Evolutionary conservation across 2,888 invertebrate genomes (phyloP).

Genomic region (Horisme vitalbata): DNA sequence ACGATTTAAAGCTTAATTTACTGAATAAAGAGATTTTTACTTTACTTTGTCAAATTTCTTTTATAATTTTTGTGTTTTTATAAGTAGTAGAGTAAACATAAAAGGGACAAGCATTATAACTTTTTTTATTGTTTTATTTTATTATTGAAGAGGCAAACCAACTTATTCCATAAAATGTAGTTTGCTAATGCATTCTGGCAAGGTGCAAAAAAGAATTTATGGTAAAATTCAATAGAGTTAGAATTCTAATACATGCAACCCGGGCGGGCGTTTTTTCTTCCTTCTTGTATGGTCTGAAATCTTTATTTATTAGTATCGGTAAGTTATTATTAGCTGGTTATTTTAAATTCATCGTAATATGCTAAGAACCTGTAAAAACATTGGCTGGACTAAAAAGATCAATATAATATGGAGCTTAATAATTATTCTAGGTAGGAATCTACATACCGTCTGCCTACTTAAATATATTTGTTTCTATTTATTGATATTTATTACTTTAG

Average conservation of each 20-base stretch:
- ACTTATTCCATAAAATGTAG: constrained; percentile 47
- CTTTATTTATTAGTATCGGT: constrained; percentile 81
- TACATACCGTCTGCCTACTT: too few relatives aligned
- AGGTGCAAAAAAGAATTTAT: constrained; percentile 81
- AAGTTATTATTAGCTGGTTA: constrained; percentile 67
- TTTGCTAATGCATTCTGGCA: constrained; percentile 68
- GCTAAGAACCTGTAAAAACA: constrained; percentile 56
- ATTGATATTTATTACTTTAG: too few relatives aligned
- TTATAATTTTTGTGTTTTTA: too few relatives aligned
- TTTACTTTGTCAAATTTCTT: too few relatives aligned
- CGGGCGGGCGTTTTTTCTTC: constrained; percentile 77
- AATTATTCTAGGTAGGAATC: too few relatives aligned
- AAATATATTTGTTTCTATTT: too few relatives aligned
- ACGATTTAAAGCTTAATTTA: too few relatives aligned
- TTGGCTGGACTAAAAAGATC: constrained; percentile 12
- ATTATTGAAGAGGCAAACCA: too few relatives aligned
- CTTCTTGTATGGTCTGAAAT: constrained; percentile 69
- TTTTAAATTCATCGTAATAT: constrained; percentile 67
- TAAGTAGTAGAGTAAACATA: too few relatives aligned
- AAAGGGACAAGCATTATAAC: too few relatives aligned
- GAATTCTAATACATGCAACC: constrained; percentile 71
- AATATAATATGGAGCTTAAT: neutral
- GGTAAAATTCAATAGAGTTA: constrained; percentile 75
- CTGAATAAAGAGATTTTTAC: too few relatives aligned
- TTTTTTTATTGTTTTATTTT: too few relatives aligned